These are phyloP conservation scores for Drosophila meridiana DNA, from an alignment of 2,888 invertebrate genomes.

Conservation along the genomic window DNA sequence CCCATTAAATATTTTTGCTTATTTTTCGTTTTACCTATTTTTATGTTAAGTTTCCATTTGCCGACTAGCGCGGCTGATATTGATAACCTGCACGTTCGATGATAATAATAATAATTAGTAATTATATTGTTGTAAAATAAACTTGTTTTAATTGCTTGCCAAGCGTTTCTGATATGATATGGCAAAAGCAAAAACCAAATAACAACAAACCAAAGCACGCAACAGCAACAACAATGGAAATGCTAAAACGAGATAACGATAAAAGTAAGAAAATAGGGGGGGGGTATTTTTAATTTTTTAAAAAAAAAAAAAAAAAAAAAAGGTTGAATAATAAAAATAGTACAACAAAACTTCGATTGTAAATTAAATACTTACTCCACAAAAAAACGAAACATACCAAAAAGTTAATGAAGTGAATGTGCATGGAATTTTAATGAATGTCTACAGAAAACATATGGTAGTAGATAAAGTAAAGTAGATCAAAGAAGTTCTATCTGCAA, in stretches of 20 bases:
- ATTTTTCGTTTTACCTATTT: conserved; percentile 50
- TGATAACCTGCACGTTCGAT: conserved; percentile 63
- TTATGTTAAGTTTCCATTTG: conserved; percentile 80
- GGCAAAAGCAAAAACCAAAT: conserved; percentile 19
- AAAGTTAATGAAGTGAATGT: conserved; percentile 18
- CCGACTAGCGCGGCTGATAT: conserved; percentile 47
- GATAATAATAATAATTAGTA: conserved; percentile 81
- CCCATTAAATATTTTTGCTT: neutral
- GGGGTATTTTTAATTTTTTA: too few species aligned
- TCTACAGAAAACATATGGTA: neutral
- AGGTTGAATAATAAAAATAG: too few species aligned
- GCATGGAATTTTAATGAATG: conserved; percentile 8
- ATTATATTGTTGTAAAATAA: conserved; percentile 81
- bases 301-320: too few species aligned
- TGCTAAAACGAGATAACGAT: conserved; percentile 11
- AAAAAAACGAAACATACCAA: neutral
- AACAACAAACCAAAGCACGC: conserved; percentile 27
- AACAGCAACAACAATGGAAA: conserved; percentile 25
- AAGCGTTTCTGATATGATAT: conserved; percentile 55
- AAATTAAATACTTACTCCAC: conserved; percentile 21
- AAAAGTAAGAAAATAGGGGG: too few species aligned
- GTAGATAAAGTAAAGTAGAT: neutral
- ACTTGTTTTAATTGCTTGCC: conserved; percentile 80
- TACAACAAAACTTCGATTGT: conserved; percentile 11
- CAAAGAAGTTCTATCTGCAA: neutral